Evolutionary conservation across 2,113 vertebrate species (phyloP), one percentile per base, ranked within the genome.

Genomic region (Silurus asotus): DNA sequence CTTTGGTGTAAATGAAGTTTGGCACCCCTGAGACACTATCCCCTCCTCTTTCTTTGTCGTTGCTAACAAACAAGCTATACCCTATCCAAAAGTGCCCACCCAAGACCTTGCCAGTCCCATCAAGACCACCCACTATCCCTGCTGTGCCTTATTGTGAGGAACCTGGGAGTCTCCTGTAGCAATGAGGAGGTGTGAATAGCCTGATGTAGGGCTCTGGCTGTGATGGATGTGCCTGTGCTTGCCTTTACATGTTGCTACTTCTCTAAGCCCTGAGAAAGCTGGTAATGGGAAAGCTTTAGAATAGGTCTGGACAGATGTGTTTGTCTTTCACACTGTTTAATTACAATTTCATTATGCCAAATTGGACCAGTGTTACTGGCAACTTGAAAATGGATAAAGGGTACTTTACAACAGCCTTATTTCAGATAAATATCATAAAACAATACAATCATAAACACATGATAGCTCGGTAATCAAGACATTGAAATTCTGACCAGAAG

Each of bases 1-100:
- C 86, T 86, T 86, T 88, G 84, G 82, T 90, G 90, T 91, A 90
- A 92, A 91, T 90, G 90, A 90, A 91, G 89, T 88, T 84, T 84
- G 84, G 86, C 74, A 59, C 89, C 89, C 89, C 86, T 78, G 59
- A 82, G 86, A 88, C 69, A 81, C 83, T 53, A 48, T 59, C 77
- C 79, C 79, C 85, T 81, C 69, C 64, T 61, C 59, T 49, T 55
- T 84, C 84, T 76, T 61, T 82, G 72, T 79, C 87, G 59, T 69
- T 83, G n/a, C 83, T 89, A 86, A 80, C 82, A 88, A 86, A 88
- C 89, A 88, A 85, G 76, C 84, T 74, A 79, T 86, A 84, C 69
- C 84, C 81, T 82, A 82, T 89, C 81, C 67, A 55, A 90, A 37
- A 78, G 81, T 86, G 75, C 85, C 58, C 80, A 69, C 75, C 85